Conservation (phyloP, 1,140 invertebrate genomes). For the Saccostrea cuccullata region DNA sequence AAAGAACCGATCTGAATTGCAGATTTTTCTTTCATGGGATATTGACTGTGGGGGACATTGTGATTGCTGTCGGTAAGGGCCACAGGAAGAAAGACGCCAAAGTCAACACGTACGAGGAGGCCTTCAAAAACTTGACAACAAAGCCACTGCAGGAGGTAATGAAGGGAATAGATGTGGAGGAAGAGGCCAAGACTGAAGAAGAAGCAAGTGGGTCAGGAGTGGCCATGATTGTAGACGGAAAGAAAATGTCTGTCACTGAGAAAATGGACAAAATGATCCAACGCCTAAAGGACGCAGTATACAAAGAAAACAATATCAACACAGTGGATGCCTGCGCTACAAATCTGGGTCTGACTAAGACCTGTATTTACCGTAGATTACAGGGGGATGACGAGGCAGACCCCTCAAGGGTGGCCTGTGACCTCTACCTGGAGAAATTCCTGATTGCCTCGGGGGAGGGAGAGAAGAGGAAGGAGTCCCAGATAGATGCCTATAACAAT, state of each 20-base stretch:
- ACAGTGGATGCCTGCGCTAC: constrained; percentile 59
- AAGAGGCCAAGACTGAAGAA: constrained; percentile 42
- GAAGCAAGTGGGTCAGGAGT: not conserved
- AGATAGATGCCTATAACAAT: constrained; percentile 62
- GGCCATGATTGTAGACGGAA: constrained; percentile 28
- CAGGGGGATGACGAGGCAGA: constrained; percentile 27
- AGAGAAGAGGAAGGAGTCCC: constrained; percentile 57
- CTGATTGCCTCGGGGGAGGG: constrained; percentile 61
- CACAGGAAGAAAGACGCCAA: constrained; percentile 59
- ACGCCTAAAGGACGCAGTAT: constrained; percentile 52
- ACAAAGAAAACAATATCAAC: constrained; percentile 60
- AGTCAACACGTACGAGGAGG: constrained; percentile 59
- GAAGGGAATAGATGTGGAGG: constrained; percentile 56
- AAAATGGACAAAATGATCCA: constrained; percentile 55
- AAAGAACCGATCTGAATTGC: not conserved
- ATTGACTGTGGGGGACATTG: constrained; percentile 54
- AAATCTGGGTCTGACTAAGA: constrained; percentile 59
- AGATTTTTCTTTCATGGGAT: constrained; percentile 50
- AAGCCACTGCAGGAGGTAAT: constrained; percentile 52
- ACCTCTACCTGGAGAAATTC: constrained; percentile 65
- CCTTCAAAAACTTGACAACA: constrained; percentile 56
- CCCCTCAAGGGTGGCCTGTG: constrained; percentile 51
- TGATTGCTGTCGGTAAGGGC: constrained; percentile 49
- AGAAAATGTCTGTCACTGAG: constrained; percentile 46
- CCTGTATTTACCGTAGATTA: constrained; percentile 59